phyloP scores from a whole-genome alignment of 2,797 vertebrate species.

The Protonibea diacanthus region DNA sequence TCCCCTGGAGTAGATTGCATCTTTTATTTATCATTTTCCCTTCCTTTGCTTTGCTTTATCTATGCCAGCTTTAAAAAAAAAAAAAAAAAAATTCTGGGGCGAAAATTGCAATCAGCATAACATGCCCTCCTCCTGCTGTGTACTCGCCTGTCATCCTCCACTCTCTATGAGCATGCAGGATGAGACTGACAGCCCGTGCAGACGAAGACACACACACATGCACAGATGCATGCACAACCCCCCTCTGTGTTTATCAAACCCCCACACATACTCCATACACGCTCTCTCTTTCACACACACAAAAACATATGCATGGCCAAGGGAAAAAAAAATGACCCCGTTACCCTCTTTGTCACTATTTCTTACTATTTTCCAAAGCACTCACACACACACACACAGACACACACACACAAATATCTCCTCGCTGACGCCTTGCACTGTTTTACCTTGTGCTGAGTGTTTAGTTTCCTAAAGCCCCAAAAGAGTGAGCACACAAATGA shows the following conservation, averaged over 20 bases:
- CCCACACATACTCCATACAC: conserved; percentile 34
- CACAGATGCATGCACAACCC: conserved; percentile 62
- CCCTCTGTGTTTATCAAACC: conserved; percentile 73
- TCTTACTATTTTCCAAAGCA: conserved; percentile 42
- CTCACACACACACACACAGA: conserved; percentile 9
- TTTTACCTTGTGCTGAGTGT: conserved; percentile 58
- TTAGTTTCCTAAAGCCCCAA: conserved; percentile 65
- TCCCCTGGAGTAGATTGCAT: conserved; percentile 92
- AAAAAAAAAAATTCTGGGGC: conserved; percentile 88
- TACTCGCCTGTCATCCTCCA: conserved; percentile 93
- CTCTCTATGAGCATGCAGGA: conserved; percentile 89
- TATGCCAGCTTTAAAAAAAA: conserved; percentile 81
- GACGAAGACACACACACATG: conserved; percentile 63
- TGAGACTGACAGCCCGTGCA: conserved; percentile 87
- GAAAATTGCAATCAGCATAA: conserved; percentile 96
- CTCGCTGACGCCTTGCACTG: conserved; percentile 43
- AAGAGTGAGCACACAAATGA: conserved; percentile 80
- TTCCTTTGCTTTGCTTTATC: conserved; percentile 94
- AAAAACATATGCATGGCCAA: conserved; percentile 49
- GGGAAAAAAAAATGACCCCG: conserved; percentile 53
- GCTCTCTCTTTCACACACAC: conserved; percentile 21
- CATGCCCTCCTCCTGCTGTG: conserved; percentile 91
- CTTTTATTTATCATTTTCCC: conserved; percentile 97
- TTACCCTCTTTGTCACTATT: conserved; percentile 59
- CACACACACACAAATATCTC: conserved; percentile 25